Percentiles rank a stretch among this genome's conserved stretches.
Conservation (phyloP, 2,113 vertebrate genomes). For the Bubo scandiacus region DNA sequence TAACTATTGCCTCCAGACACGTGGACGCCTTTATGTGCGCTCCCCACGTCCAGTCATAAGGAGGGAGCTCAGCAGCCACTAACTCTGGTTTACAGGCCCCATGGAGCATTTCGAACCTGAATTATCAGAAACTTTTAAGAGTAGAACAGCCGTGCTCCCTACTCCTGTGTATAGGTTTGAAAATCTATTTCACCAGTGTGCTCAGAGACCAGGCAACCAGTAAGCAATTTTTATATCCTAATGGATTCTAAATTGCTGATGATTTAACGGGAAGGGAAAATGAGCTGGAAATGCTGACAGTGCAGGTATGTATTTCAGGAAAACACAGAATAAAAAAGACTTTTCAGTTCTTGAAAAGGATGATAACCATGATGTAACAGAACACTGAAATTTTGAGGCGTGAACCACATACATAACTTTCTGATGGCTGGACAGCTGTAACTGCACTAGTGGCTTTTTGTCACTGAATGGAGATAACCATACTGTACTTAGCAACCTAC, state of each 20-base stretch:
- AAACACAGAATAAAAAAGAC: background rate
- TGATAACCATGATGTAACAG: background rate
- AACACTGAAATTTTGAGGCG: background rate
- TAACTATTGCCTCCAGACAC: background rate
- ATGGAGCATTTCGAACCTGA: background rate
- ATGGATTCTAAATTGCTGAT: background rate
- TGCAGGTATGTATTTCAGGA: background rate
- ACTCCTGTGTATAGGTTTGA: fast-evolving
- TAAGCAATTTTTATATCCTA: background rate
- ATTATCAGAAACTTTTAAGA: background rate
- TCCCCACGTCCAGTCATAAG: too few relatives aligned
- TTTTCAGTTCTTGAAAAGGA: background rate
- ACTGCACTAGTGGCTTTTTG: background rate
- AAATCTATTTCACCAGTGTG: background rate
- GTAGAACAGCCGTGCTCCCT: background rate
- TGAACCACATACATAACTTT: background rate
- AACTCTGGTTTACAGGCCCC: background rate
- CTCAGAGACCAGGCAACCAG: background rate
- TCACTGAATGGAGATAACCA: background rate
- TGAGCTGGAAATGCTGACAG: background rate
- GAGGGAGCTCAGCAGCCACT: background rate
- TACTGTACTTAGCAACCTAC: background rate
- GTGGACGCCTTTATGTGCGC: background rate
- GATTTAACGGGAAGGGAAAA: background rate
- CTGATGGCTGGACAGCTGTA: background rate